These are phyloP conservation scores for Saimiri boliviensis DNA, from an alignment of 2,113 vertebrate genomes.

Conservation along the genomic window DNA sequence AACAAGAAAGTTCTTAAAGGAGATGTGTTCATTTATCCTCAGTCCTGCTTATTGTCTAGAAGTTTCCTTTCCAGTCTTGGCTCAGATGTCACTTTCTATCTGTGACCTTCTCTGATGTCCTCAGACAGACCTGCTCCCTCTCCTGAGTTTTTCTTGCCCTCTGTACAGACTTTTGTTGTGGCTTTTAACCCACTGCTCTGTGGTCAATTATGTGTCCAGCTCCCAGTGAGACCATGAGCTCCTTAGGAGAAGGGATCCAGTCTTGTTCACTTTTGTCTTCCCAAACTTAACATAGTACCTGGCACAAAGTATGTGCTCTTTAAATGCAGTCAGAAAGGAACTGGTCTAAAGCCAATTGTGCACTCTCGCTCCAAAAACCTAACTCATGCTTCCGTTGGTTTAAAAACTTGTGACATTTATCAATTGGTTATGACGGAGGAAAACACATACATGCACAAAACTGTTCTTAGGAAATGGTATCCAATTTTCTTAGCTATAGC, in stretches of 20 bases:
- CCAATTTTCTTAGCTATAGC: neutral
- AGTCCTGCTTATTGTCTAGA: neutral
- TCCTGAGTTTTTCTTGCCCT: neutral
- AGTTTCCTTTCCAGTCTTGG: slow-evolving; percentile 8
- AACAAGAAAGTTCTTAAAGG: slow-evolving; percentile 47
- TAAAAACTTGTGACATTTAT: neutral
- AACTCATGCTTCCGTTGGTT: neutral
- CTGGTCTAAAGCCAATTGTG: neutral
- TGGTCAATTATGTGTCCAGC: neutral
- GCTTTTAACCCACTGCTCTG: neutral
- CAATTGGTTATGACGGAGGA: neutral
- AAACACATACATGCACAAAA: neutral
- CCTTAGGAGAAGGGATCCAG: neutral
- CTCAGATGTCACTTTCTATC: neutral
- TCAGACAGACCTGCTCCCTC: neutral
- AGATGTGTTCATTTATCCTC: slow-evolving; percentile 46
- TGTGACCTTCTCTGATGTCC: neutral
- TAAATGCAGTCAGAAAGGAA: neutral
- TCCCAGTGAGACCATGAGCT: neutral
- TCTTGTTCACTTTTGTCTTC: neutral
- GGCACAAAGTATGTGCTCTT: neutral
- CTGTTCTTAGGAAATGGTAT: neutral
- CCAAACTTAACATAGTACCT: neutral
- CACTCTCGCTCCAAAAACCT: neutral
- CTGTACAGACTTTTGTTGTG: neutral